Evolutionary conservation across 1,140 invertebrate genomes (phyloP), one percentile per base, ranked within the genome.

Genomic region (Samia ricini): DNA sequence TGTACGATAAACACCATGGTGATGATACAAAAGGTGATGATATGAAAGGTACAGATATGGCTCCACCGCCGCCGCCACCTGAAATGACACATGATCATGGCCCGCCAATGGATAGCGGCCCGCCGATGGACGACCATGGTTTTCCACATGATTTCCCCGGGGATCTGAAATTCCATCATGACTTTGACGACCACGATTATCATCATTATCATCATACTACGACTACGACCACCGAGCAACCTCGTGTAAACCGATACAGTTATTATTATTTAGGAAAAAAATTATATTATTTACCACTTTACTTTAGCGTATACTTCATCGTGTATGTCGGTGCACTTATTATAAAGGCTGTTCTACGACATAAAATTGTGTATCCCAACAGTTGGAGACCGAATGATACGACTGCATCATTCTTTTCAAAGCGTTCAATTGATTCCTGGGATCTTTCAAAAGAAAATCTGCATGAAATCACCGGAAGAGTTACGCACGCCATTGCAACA

Each of bases 301-400:
- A 96, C 78, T 96, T 96, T 75, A 96, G 95, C 63, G 94, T 96
- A n/a, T 97, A 95, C 71, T 96, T 96, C 73, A 94, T 95, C 62
- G 92, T 96, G 62, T 97, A 96, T 69, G 94, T 97, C 2, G 93
- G 94, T 2, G 94, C 94, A 42, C 88, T 97, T 7, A 94, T 97
- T 54, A 88, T 96, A 2, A 96, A 96, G 79, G 95, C 95, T 6
- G 93, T 97, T 50, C 92, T 95, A 10, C 92, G 95, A 58, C 95
- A 96, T 77, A 96, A 96, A 88, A 91, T 91, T 48, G 88, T 89
- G 0, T 91, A 91, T 63, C 90, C 90, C 4, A 90, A 91, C 68
- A 90, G 88, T 63, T 90, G 78, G 75, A 76, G 81, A 61, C 85
- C 87, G 8, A 88, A 90, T 48, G 76, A 71, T 4, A 74, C 71